These are phyloP conservation scores for Acleris emargana DNA, from an alignment of 2,888 invertebrate genomes.

Conservation along the genomic window DNA sequence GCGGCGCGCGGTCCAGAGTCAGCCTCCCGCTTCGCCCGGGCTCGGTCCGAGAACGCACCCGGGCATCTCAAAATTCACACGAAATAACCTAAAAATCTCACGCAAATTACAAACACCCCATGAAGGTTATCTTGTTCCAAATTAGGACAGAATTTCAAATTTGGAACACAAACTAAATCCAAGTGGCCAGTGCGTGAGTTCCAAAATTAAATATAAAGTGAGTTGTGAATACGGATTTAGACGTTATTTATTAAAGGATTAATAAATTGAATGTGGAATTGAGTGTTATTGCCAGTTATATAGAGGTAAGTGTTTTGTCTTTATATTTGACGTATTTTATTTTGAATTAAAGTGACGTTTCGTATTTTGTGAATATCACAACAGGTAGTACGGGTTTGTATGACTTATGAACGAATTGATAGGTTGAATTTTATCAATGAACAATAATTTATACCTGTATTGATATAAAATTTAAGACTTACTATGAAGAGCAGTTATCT, in stretches of 20 bases:
- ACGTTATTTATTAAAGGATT: constrained; percentile 16
- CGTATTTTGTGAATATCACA: no score
- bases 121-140: not conserved
- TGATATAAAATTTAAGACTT: no score
- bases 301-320: not conserved
- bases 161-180: constrained; percentile 49
- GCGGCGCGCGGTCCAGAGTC: constrained; percentile 63
- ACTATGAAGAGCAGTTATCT: no score
- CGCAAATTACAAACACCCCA: constrained; percentile 7
- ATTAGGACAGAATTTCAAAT: constrained; percentile 49
- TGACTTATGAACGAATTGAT: no score
- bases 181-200: constrained; percentile 52
- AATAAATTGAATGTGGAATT: constrained; percentile 17
- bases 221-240: constrained; percentile 19
- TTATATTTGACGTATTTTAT: not conserved
- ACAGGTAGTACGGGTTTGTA: no score
- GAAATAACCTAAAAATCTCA: constrained; percentile 30
- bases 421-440: no score
- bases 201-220: constrained; percentile 9
- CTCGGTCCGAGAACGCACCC: constrained; percentile 48
- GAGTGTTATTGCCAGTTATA: not conserved
- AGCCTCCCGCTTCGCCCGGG: constrained; percentile 75
- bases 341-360: not conserved
- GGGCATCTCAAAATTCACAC: constrained; percentile 34
- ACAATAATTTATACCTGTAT: no score